Percentiles rank a stretch among this genome's conserved stretches.
phyloP scores from a whole-genome alignment of 2,113 vertebrate species.

The Indicator indicator region DNA sequence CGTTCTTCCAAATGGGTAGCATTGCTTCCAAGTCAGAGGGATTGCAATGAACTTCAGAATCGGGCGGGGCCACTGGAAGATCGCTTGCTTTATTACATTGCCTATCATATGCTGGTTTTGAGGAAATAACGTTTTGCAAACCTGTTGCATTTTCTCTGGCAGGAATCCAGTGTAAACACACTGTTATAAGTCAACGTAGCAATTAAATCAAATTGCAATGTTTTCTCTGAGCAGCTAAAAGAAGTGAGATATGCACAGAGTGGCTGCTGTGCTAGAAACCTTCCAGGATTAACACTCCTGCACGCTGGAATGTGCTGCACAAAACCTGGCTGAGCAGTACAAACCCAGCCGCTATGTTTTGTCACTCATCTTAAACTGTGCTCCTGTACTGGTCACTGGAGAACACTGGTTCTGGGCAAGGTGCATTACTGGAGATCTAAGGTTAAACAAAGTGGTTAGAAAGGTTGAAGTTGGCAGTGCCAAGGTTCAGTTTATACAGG shows the following conservation, averaged over 20 bases:
- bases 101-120: conserved; percentile 20
- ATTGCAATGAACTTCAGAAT: neutral
- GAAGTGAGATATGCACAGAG: conserved; percentile 32
- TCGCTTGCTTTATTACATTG: conserved; percentile 13
- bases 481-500: neutral
- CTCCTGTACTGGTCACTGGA: neutral
- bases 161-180: conserved; percentile 54
- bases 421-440: neutral
- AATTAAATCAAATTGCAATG: conserved; percentile 65
- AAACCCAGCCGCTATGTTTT: neutral
- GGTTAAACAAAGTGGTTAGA: neutral
- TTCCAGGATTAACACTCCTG: neutral
- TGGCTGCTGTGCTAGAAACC: neutral
- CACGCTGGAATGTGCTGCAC: neutral
- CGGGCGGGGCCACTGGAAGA: neutral
- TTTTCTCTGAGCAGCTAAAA: conserved; percentile 36
- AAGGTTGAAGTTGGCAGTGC: neutral
- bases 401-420: neutral
- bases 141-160: conserved; percentile 61
- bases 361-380: neutral
- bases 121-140: conserved; percentile 40
- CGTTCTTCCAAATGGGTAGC: neutral
- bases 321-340: neutral
- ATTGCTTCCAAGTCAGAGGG: conserved; percentile 6
- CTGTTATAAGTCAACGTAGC: conserved; percentile 62